These are phyloP conservation scores for Brachyalestes nurse DNA, from an alignment of 2,797 vertebrate species.

Conservation along the genomic window DNA sequence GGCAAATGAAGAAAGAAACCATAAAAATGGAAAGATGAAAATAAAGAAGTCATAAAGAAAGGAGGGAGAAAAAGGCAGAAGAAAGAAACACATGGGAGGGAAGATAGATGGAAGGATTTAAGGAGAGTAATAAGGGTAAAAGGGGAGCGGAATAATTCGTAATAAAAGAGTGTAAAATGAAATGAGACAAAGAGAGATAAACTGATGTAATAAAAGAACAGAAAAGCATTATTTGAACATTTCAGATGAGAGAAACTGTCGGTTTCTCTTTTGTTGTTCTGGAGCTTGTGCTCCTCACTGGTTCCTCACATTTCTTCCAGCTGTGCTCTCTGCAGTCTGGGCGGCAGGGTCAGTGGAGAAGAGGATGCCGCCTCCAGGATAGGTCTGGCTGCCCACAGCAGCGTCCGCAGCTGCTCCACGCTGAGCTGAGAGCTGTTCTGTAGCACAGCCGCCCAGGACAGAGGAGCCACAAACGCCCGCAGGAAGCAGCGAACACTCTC, in stretches of 20 bases:
- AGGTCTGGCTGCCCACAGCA: slow-evolving; percentile 66
- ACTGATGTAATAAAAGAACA: too few species aligned
- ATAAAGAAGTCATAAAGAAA: too few species aligned
- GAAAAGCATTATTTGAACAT: too few species aligned
- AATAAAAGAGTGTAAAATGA: too few species aligned
- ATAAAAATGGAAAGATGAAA: not conserved
- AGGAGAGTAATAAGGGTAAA: too few species aligned
- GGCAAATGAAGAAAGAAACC: not conserved
- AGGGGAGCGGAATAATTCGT: too few species aligned
- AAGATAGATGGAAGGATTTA: too few species aligned
- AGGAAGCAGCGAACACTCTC: slow-evolving; percentile 64
- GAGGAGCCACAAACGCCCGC: slow-evolving; percentile 63
- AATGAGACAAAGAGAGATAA: too few species aligned
- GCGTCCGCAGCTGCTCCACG: slow-evolving; percentile 53
- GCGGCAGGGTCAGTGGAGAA: slow-evolving; percentile 57
- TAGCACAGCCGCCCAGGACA: slow-evolving; percentile 61
- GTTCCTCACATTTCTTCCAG: slow-evolving; percentile 67
- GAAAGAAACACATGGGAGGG: not conserved
- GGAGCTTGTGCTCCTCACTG: too few species aligned
- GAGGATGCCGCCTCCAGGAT: slow-evolving; percentile 47
- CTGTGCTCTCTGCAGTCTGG: not conserved
- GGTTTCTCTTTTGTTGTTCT: too few species aligned
- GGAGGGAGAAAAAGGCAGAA: not conserved
- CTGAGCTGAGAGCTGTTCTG: slow-evolving; percentile 42
- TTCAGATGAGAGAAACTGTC: too few species aligned